Evolutionary conservation across 2,888 invertebrate genomes (phyloP), one percentile per base, ranked within the genome.

Genomic region (Prenolepis imparis): DNA sequence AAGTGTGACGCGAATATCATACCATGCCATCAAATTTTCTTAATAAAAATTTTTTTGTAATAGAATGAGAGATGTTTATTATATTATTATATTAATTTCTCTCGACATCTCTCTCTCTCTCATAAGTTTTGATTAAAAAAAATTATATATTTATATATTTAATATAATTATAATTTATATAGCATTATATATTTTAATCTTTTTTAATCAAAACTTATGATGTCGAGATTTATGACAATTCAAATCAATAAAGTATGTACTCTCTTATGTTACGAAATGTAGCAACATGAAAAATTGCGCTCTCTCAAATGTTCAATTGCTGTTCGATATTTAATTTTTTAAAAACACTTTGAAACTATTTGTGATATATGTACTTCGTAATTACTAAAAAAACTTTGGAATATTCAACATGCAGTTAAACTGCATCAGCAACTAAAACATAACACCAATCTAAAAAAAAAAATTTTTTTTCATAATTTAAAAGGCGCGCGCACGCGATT

Each of bases 291-390:
- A n/a, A 39, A 21, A 21, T 55, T 11, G 32, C 21, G 15, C 15
- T 55, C 11, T 55, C 5, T 36, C 11, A 70, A 21, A 9, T 21
- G 15, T 39, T 39, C n/a, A 28, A 9, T n/a, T 39, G 28, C 15
- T 39, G 12, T 28, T 32, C 12, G n/a, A 5, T 52, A 39, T n/a
- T 63, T 41, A 28, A 73, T 73, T 15, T 61, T 15, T 61, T 61
- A 73, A 73, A n/a, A 11, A 6, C 39, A 72, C 18, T 72, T 72
- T 57, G 12, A 39, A 73, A 41, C n/a, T 39, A 24, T 5, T 72
- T 39, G 11, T 5, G 39, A n/a, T 8, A 59, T 21, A 57, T 9
- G 18, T 41, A 73, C 18, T 39, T 57, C 2, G 18, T 52, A 55
- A 72, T 57, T 73, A 32, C n/a, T 5, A 6, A 0, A 12, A 57